Evolutionary conservation across 1,140 invertebrate genomes (phyloP), one percentile per base, ranked within the genome.

Genomic region (Coenobita brevimanus): DNA sequence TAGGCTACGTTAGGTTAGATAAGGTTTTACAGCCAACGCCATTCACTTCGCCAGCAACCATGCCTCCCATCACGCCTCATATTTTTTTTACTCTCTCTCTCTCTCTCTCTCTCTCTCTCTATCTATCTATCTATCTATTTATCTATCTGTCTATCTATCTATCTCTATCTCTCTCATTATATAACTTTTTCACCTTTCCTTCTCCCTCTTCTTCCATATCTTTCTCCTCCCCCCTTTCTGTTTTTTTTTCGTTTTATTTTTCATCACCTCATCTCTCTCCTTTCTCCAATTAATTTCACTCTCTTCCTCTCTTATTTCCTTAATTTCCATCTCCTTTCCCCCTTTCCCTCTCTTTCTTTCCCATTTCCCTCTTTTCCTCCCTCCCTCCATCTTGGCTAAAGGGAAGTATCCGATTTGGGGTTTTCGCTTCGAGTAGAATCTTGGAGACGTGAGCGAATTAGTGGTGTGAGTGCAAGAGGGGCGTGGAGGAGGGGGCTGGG

Each of bases 371-470:
- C 30, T 8, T 33, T 33, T 8, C 69, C 69, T 1, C 69, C 41
- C 6, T 8, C 27, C 33, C 41, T 33, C 30, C 69, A 8, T 33
- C 62, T n/a, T 6, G 24, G 10, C 0, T 30, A 10, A 33, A 21
- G 71, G 75, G 41, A 54, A 67, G 71, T 64, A 67, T 78, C 54
- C 71, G 50, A 41, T 78, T 78, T 85, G 54, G 41, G 67, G 82
- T 75, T 85, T 85, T 85, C 69, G 82, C 82, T 75, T 36, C 82
- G 50, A 21, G 41, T 43, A 46, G 73, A 85, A 78, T 76, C 60
- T 69, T 64, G 41, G 24, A 67, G 83, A 78, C 50, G 73, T 64
- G 69, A 78, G 75, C 21, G 75, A 83, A 83, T 83, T 83, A 83
- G 83, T 10, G 83, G 21, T 36, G n/a, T 50, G 24, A 78, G 83